Base-by-base conservation (phyloP, 2,113 vertebrate genomes). In the Nestor notabilis region DNA sequence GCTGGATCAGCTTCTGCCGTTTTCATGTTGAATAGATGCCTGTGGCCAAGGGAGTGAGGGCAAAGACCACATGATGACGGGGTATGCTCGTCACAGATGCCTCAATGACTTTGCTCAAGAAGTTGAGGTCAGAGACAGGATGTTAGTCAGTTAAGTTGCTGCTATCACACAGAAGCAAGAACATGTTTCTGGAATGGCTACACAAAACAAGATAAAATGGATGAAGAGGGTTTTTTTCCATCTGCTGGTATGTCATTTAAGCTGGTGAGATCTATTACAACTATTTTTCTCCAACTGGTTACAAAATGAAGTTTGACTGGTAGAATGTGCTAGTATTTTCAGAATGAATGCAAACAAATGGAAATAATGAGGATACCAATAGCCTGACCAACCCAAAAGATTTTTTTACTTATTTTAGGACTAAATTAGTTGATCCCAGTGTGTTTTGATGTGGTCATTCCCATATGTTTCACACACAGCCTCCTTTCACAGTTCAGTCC, bases 61-160 rank as follows among this genome's bases (percentile, higher is more conserved):
- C 81, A 93, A 97, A 97, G 95, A 87, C 86, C 92, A 89, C 91
- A 87, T 65, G 89, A 95, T 95, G 95, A 96, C n/a, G 63, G 90
- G 80, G 44, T 92, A 37, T 49, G 80, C 78, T 95, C 83, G 37
- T 97, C 95, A 96, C 65, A 94, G 94, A 84, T 55, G 86, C 61
- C 89, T 97, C 86, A 82, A 3, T 18, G 65, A 76, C 90, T 97
- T 79, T 92, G 83, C 80, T 90, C 10, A 25, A 93, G 90, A 60
- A 33, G 65, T 31, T 91, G 94, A 95, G 94, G 82, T 95, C 92
- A 89, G 92, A 83, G 74, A 23, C 95, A 96, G 95, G 94, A 95
- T 96, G 83, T 97, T 94, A 82, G 85, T 97, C 91, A 88, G 88
- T 29, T 66, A 63, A 69, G 52, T 64, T 11, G 1, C 92, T 53